phyloP scores from a whole-genome alignment of 2,888 invertebrate species.

The Ophion costatus region DNA sequence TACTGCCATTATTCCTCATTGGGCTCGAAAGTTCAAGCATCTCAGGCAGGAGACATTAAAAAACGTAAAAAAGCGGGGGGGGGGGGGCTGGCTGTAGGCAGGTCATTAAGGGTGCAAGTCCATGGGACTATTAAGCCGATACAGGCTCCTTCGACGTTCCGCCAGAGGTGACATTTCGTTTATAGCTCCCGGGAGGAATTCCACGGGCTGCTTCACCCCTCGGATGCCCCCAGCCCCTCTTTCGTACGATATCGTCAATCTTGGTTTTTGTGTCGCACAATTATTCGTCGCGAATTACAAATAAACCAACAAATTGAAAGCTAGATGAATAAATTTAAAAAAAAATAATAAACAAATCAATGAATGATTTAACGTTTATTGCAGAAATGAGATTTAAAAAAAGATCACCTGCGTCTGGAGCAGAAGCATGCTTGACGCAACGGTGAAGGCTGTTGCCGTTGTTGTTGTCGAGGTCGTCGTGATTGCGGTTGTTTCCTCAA shows the following conservation, averaged over 20 bases:
- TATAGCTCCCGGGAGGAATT: conserved; percentile 75
- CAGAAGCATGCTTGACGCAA: conserved; percentile 95
- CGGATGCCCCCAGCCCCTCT: neutral
- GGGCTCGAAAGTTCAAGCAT: too few relatives aligned
- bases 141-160: conserved; percentile 72
- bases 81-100: neutral
- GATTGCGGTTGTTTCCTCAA: conserved; percentile 73
- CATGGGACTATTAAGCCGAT: conserved; percentile 76
- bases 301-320: too few relatives aligned
- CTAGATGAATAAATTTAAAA: too few relatives aligned
- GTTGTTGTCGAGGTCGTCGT: conserved; percentile 84
- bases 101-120: conserved; percentile 31
- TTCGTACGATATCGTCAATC: neutral
- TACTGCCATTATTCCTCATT: too few relatives aligned
- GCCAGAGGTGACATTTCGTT: conserved; percentile 79
- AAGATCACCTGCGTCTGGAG: conserved; percentile 94
- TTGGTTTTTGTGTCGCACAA: too few relatives aligned
- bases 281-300: too few relatives aligned
- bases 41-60: too few relatives aligned
- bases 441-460: conserved; percentile 86
- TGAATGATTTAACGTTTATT: too few relatives aligned
- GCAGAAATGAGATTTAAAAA: neutral
- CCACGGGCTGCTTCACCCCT: conserved; percentile 38
- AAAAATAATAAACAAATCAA: too few relatives aligned
- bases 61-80: too few relatives aligned